Evolutionary conservation across 2,888 invertebrate genomes (phyloP), one percentile per base, ranked within the genome.

Genomic region (Listrodromus nycthemerus): DNA sequence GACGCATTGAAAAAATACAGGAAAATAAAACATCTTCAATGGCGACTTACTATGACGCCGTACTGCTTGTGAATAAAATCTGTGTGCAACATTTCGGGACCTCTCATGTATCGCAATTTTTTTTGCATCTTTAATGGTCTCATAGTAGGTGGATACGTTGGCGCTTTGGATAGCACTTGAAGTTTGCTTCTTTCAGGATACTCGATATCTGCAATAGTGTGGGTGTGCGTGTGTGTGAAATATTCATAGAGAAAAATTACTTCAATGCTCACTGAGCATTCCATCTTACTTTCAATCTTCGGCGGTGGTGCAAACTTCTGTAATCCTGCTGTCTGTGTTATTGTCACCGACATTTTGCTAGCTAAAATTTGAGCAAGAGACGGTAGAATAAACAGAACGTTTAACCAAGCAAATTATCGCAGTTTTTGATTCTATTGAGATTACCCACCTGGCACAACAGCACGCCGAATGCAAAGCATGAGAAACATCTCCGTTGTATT

Each of bases 41-140:
- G 21, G 24, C 13, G 88, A 94, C 95, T 94, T 94, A 98, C 98
- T 93, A 98, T 95, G 86, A 99, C 96, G 61, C 98, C 99, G 95
- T 96, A 99, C 91, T 99, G 99, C 90, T 97, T 96, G 89, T 99
- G 96, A 82, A 98, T 95, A 13, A 99, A 94, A 74, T 95, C 95
- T 88, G 97, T 99, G 90, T 99, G 98, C 30, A 98, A 92, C 5
- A 92, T 86, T 93, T 99, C 99, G 0, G 98, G 98, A 0, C 99
- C 99, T 91, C 98, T 94, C 97, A 98, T 98, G 52, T 96, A 95
- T n/a, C 95, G 94, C 1, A 98, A 93, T 74, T 95, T 95, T 91
- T 98, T 98, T 87, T 96, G 96, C 97, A 97, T 98, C 94, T 97
- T 98, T 2, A 96, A 97, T 24, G 97, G 95, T 87, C 95, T 95